phyloP scores from a whole-genome alignment of 2,113 vertebrate genomes.

The Alces alces region DNA sequence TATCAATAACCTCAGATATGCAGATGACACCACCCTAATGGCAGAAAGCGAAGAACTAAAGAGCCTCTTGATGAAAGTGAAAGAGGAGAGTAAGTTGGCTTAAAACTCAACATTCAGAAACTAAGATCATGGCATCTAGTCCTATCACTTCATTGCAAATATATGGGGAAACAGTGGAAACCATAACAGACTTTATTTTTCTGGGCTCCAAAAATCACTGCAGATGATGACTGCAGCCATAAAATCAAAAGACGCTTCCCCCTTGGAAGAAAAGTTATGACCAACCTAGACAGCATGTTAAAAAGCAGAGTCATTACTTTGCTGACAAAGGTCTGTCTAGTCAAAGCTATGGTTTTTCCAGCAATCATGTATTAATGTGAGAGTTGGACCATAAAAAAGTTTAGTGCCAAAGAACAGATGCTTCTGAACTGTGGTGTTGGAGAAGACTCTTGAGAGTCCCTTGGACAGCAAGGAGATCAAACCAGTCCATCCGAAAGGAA shows the following conservation, averaged over 20 bases:
- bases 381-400: background rate
- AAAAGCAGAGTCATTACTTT: background rate
- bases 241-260: background rate
- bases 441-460: background rate
- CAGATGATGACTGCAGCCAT: background rate
- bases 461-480: background rate
- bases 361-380: background rate
- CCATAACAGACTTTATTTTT: background rate
- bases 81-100: too few species aligned
- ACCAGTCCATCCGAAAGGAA: background rate
- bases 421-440: background rate
- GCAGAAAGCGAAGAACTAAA: too few species aligned
- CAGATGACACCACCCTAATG: too few species aligned
- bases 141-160: background rate
- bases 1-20: background rate
- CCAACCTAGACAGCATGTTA: background rate
- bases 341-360: background rate
- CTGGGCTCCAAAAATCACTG: background rate
- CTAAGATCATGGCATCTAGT: background rate
- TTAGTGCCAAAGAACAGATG: background rate
- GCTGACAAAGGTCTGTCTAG: background rate
- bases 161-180: background rate
- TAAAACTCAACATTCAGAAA: background rate
- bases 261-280: background rate
- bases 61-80: too few species aligned